Conservation (phyloP, 2,797 vertebrate genomes). For the Intellagama lesueurii region DNA sequence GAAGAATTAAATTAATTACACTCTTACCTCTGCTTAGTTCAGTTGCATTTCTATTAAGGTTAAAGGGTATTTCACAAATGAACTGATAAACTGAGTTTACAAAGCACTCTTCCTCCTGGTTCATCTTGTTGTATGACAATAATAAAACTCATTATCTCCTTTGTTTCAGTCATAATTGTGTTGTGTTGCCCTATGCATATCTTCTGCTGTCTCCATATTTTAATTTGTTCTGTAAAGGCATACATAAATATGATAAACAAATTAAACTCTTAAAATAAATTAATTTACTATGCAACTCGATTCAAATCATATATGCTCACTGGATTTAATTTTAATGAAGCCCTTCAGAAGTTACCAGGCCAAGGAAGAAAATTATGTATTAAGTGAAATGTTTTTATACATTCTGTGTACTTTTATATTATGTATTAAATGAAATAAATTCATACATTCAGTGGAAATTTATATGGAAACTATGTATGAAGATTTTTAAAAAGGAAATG, state of each 20-base stretch:
- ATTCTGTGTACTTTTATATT: conserved; percentile 40
- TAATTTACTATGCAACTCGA: conserved; percentile 80
- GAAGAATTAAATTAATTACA: conserved; percentile 71
- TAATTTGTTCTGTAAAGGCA: conserved; percentile 74
- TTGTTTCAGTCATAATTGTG: conserved; percentile 81
- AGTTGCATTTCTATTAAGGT: conserved; percentile 59
- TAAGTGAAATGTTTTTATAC: conserved; percentile 76
- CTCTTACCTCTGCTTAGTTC: conserved; percentile 62
- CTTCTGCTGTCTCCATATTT: conserved; percentile 71
- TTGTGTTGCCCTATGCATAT: conserved; percentile 71
- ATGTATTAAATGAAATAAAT: conserved; percentile 74
- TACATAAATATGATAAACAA: conserved; percentile 82
- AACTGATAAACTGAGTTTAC: conserved; percentile 71
- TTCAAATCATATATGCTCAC: conserved; percentile 79
- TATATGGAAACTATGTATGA: conserved; percentile 69
- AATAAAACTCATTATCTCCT: conserved; percentile 79
- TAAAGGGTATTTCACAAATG: conserved; percentile 70
- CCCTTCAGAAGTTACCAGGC: conserved; percentile 76
- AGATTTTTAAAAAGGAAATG: conserved; percentile 68
- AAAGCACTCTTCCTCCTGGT: conserved; percentile 58
- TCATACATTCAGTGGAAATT: conserved; percentile 67
- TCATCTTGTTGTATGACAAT: conserved; percentile 65
- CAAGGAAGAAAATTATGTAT: conserved; percentile 78
- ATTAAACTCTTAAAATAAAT: conserved; percentile 85
- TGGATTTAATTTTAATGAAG: conserved; percentile 82